Base-by-base conservation (phyloP, 1,140 invertebrate species). In the Brachionus rotundiformis region DNA sequence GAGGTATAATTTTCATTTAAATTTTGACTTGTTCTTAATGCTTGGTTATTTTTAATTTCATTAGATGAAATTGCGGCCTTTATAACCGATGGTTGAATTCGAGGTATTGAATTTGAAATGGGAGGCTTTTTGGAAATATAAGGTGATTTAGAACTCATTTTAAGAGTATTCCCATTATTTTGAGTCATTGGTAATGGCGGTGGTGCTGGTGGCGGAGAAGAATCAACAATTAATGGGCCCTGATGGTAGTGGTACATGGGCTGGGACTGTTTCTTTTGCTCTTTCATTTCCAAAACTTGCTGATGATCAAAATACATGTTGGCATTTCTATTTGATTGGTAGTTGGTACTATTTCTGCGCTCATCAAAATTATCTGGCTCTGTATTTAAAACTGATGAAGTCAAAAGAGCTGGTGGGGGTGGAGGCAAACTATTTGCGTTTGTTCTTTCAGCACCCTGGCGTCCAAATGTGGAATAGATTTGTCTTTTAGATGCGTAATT, bases 201-300 rank as follows among this genome's bases (percentile, higher is more conserved):
- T 11, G 76, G 76, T 41, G 76, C 76, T 13, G 76, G 76, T 13
- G 47, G 76, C 6, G 59, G 76, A 54, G 76, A 79, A 2, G 76
- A 73, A 44, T 73, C 68, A 44, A 73, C 68, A 13, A 73, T 73
- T 10, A 73, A 25, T 4, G 76, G 44, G 1, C 44, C 33, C 25
- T 79, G 76, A 63, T 79, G 76, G 31, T 33, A 39, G 47, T 79
- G 76, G 59, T 79, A 79, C 76, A 63, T 79, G 5, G 76, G 76
- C 16, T 79, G 76, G 4, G 47, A 29, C n/a, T 54, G 76, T 27
- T 27, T 54, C 13, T 79, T 47, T 16, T 54, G 31, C 25, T 79
- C 44, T 31, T 54, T 39, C 29, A 54, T 79, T 19, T 63, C 33
- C 36, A 59, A 11, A 16, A 79, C 76, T 79, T 54, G 76, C n/a